Conservation (phyloP, 2,888 invertebrate genomes). For the Brenthis daphne region DNA sequence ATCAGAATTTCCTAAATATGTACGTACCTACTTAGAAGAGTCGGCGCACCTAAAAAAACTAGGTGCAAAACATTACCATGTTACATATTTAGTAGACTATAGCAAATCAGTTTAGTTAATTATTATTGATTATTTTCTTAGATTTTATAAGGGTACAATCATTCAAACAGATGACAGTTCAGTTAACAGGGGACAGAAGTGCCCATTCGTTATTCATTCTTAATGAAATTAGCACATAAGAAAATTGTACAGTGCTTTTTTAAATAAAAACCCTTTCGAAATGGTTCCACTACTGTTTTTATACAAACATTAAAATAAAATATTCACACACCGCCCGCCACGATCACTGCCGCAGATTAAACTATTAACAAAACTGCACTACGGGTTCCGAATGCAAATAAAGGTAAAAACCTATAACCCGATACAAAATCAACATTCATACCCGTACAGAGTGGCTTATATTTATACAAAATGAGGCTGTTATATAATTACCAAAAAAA, state of each 20-base stretch:
- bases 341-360: slow-evolving; percentile 70
- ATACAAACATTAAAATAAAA: slow-evolving; percentile 49
- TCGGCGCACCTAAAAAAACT: no score
- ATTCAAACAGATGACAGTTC: neutral
- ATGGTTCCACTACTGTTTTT: slow-evolving; percentile 28
- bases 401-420: slow-evolving; percentile 15
- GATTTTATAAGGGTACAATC: neutral
- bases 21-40: no score
- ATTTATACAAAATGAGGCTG: neutral
- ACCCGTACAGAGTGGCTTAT: neutral
- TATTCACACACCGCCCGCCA: slow-evolving; percentile 61
- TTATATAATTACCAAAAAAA: neutral
- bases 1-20: no score
- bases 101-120: no score
- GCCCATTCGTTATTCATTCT: neutral
- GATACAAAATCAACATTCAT: slow-evolving; percentile 11
- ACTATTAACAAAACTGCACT: slow-evolving; percentile 69
- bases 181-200: neutral
- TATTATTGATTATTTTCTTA: no score
- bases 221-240: neutral
- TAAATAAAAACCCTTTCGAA: slow-evolving; percentile 8
- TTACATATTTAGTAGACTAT: no score
- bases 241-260: neutral
- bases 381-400: slow-evolving; percentile 30
- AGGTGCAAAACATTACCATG: no score